Evolutionary conservation across 2,797 vertebrate species (phyloP).

Genomic region (Sebastes trivittatus): DNA sequence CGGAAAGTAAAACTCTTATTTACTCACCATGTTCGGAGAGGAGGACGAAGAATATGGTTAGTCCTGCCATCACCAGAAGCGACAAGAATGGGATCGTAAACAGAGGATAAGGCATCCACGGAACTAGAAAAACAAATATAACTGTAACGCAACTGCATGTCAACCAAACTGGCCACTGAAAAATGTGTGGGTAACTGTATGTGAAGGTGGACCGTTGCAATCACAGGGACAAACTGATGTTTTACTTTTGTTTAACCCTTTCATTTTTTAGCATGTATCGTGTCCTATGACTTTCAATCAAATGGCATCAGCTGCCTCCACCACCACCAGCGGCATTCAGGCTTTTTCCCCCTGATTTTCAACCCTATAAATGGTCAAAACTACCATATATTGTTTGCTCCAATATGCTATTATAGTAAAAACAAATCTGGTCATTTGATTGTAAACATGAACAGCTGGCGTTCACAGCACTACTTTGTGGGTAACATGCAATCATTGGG

Average conservation of each 20-base stretch:
- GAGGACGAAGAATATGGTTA: slow-evolving; percentile 48
- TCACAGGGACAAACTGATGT: neutral
- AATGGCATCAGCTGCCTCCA: slow-evolving; percentile 11
- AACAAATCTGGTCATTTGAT: too few relatives aligned
- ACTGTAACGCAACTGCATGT: neutral
- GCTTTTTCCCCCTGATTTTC: neutral
- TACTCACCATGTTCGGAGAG: slow-evolving; percentile 57
- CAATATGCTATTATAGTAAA: neutral
- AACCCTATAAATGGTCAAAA: neutral
- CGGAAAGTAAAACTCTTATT: neutral
- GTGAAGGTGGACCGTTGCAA: neutral
- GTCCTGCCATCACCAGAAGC: slow-evolving; percentile 19
- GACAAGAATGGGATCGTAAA: slow-evolving; percentile 55
- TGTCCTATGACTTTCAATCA: neutral
- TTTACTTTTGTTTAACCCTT: neutral
- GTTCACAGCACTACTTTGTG: neutral
- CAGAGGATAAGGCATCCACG: neutral
- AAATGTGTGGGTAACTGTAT: neutral
- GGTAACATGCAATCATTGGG: neutral
- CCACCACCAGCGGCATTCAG: neutral
- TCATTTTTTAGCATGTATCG: neutral
- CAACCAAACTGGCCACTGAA: neutral
- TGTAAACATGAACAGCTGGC: too few relatives aligned
- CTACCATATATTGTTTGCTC: slow-evolving; percentile 7
- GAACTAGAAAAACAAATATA: slow-evolving; percentile 34